Evolutionary conservation across 2,797 vertebrate species (phyloP).

Genomic region (Falco concolor): DNA sequence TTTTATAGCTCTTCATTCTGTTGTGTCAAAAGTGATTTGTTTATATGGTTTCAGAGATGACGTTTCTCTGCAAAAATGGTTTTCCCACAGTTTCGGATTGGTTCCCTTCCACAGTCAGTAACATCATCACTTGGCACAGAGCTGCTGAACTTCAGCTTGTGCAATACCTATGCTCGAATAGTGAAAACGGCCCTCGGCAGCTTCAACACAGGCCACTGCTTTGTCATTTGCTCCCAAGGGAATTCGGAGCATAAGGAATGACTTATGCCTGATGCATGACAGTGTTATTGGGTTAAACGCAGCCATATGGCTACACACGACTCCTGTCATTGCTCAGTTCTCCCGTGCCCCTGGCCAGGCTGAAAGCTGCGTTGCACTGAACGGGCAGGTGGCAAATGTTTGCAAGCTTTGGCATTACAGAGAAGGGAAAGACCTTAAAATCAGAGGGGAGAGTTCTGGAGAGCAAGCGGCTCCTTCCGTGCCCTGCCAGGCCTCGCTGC

Average conservation of each 20-base stretch:
- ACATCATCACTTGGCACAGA: not conserved
- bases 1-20: conserved; percentile 31
- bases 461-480: rapidly evolving
- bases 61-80: conserved; percentile 14
- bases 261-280: not conserved
- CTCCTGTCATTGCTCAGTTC: not conserved
- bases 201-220: rapidly evolving
- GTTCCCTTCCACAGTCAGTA: not conserved
- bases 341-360: rapidly evolving
- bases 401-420: not conserved
- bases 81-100: not conserved
- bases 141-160: not conserved
- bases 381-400: not conserved
- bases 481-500: not conserved
- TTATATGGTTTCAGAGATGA: not conserved
- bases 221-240: rapidly evolving
- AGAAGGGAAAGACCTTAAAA: too few relatives aligned
- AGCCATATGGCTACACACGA: rapidly evolving
- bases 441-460: not conserved
- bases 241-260: rapidly evolving
- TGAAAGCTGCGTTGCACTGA: rapidly evolving
- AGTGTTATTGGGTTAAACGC: rapidly evolving
- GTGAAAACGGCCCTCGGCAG: not conserved
- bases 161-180: rapidly evolving
- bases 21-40: not conserved